A percentile compares a stretch with the other conserved stretches of the same genome.
phyloP scores from a whole-genome alignment of 2,797 vertebrate species.

The Thalassophryne amazonica region DNA sequence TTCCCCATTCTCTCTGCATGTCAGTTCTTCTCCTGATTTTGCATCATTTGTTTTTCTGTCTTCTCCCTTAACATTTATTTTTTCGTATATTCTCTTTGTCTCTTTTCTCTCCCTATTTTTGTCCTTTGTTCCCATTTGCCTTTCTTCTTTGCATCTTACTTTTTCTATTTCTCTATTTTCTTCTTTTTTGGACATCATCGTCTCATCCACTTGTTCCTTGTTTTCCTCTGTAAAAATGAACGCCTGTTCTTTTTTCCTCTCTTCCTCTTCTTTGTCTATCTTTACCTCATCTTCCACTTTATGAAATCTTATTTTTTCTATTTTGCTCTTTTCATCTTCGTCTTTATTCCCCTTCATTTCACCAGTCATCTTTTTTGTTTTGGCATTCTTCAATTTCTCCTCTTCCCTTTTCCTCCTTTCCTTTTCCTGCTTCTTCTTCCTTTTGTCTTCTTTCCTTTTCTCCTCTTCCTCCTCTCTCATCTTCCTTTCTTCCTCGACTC shows the following conservation, averaged over 20 bases:
- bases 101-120: neutral
- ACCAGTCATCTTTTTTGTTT: slow-evolving; percentile 30
- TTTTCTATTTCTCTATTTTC: neutral
- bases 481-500: slow-evolving; percentile 79
- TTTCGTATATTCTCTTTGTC: too few species aligned
- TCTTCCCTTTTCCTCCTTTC: slow-evolving; percentile 42
- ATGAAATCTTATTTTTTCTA: neutral
- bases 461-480: slow-evolving; percentile 64
- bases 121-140: neutral
- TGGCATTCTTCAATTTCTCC: too few species aligned
- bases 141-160: neutral
- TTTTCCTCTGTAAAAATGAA: too few species aligned
- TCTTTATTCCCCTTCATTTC: neutral
- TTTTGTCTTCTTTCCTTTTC: slow-evolving; percentile 58
- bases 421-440: slow-evolving; percentile 45
- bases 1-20: neutral
- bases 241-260: neutral
- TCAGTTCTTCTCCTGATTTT: neutral
- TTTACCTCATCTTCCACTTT: neutral
- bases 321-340: neutral
- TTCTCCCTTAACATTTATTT: too few species aligned
- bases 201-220: neutral
- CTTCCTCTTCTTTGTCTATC: neutral
- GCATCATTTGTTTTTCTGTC: neutral
- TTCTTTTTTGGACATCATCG: neutral